Base-by-base conservation (phyloP, 1,140 invertebrate species). In the Portunus trituberculatus region DNA sequence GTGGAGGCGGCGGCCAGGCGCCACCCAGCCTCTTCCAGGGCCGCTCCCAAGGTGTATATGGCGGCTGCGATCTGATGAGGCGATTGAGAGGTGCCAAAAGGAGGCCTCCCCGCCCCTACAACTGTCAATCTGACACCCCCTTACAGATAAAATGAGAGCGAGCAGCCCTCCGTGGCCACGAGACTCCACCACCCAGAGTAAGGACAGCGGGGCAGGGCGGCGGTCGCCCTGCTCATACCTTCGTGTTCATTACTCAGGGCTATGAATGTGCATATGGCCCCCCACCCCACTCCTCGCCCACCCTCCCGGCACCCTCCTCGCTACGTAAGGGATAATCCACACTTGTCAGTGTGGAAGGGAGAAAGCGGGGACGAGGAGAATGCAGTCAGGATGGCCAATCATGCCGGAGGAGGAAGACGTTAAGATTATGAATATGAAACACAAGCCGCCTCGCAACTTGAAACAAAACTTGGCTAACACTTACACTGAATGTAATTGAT, bases 51-150 rank as follows among this genome's bases (percentile, higher is more conserved):
- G 67, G 67, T 76, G 67, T 76, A 76, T 76, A 76, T 76, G 67
- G 67, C 67, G 6, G 67, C 67, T 76, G 20, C 20, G 67, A 76
- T 76, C 67, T 76, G 67, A 76, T 76, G 67, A 76, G 67, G 67
- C 67, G 67, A 76, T 76, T 25, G 67, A 76, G 67, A 76, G 67
- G 67, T 76, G 67, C 67, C 67, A 76, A 76, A 76, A 25, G 1
- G 67, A 76, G n/a, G 67, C 67, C 67, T 76, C 89, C 46, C 20
- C n/a, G 89, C 89, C 46, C 48, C 46, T 90, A 90, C 48, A 90
- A 12, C 89, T 12, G 67, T 76, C 67, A 76, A 76, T 76, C 67
- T 76, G 67, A 76, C 67, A 76, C 67, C 67, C 67, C 67, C 6
- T 39, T 7, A 1, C 6, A 76, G 67, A 76, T 76, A 76, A 20